Base-by-base conservation (phyloP, 2,888 invertebrate species). In the Myathropa florea region DNA sequence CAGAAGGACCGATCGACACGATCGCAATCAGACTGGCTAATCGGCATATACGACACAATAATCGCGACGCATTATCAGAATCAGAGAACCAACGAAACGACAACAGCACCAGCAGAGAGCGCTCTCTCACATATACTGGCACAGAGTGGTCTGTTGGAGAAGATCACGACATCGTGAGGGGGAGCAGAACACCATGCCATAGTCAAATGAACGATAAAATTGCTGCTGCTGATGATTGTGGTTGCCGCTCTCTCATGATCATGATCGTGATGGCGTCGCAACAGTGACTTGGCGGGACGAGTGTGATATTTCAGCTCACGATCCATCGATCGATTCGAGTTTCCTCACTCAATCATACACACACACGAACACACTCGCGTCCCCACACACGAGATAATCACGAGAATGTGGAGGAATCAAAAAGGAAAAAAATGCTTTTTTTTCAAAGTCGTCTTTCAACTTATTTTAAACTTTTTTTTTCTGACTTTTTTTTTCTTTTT, bases 381-480 rank as follows among this genome's bases (percentile, higher is more conserved):
- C 46, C 18, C 61, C 12, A 3, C 55, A 9, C 33, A 33, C 71
- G 28, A 63, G 70, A 70, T 61, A 63, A 59, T 76, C 65, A 61
- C 6, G 33, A 28, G 76, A 81, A 84, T 68, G 71, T 14, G 57
- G 24, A 28, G 55, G 30, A 63, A 53, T 21, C n/a, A 75, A 80
- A 67, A 64, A 79, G 39, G 39, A 30, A 26, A 60, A 72, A 73
- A 71, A 33, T 3, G 7, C 33, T 10, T 3, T 63, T 73, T 65
- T 68, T 68, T 77, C 64, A 70, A 85, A 82, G 85, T 82, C 73
- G 85, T 85, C 61, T 77, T 82, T 72, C 85, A 73, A 73, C 63
- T 85, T 84, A 30, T 76, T 70, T 70, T 70, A 26, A 55, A 21
- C 6, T 63, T 60, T 24, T 65, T 71, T 59, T 80, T 63, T 73